A percentile compares a stretch with the other conserved stretches of the same genome.
phyloP scores from a whole-genome alignment of 1,140 invertebrate genomes.

The Drosophila miranda region DNA sequence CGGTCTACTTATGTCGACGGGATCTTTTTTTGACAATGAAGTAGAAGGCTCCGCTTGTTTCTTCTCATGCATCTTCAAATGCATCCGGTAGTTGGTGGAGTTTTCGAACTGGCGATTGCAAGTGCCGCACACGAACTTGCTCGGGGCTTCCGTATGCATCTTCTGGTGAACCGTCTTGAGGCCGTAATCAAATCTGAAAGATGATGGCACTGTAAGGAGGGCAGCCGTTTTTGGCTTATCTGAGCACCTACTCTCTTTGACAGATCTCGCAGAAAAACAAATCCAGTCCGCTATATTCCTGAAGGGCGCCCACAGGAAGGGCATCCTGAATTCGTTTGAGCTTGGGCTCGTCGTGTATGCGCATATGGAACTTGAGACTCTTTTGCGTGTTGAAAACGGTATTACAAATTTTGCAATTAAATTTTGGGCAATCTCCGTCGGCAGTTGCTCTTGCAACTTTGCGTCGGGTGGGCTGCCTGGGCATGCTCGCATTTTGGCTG shows the following conservation, averaged over 20 bases:
- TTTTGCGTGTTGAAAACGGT: constrained; percentile 87
- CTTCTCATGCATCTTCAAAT: constrained; percentile 86
- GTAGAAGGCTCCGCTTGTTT: no score
- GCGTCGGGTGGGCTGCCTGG: constrained; percentile 20
- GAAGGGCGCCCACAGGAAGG: constrained; percentile 83
- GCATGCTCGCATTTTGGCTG: constrained; percentile 1
- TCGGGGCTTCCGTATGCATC: constrained; percentile 34
- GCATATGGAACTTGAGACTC: constrained; percentile 84
- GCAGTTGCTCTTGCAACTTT: constrained; percentile 12
- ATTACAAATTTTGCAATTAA: constrained; percentile 85
- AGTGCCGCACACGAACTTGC: constrained; percentile 84
- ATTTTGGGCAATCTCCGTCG: not conserved
- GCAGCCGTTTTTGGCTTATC: no score
- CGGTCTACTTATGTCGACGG: no score
- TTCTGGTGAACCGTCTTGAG: constrained; percentile 85
- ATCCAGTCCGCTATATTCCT: constrained; percentile 65
- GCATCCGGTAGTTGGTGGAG: constrained; percentile 86
- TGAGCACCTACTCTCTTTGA: constrained; percentile 67
- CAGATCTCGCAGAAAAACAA: constrained; percentile 80
- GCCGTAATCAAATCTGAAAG: constrained; percentile 82
- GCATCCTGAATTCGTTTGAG: constrained; percentile 85
- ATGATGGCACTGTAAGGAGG: not conserved
- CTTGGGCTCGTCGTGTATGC: constrained; percentile 86
- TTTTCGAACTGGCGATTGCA: constrained; percentile 88
- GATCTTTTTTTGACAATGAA: no score